Percentiles rank a stretch among this genome's conserved stretches.
Conservation (phyloP, 2,888 invertebrate species). For the Pollenia labialis region DNA sequence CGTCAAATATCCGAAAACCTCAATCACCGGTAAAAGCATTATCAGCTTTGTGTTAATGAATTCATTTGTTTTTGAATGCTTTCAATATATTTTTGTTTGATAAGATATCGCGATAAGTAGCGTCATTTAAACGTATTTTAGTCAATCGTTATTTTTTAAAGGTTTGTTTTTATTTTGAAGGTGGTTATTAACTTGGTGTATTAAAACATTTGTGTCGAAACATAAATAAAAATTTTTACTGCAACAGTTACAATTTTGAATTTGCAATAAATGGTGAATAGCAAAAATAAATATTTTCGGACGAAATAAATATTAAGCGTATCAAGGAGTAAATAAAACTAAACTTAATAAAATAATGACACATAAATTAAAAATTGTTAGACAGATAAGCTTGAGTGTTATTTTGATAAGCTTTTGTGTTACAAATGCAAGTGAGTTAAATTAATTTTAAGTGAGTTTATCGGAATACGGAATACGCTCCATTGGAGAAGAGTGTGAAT, state of each 20-base stretch:
- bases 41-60: neutral
- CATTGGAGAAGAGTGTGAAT: too few relatives aligned
- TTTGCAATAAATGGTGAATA: slow-evolving; percentile 27
- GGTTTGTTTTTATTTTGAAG: neutral
- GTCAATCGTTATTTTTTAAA: slow-evolving; percentile 43
- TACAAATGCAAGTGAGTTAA: slow-evolving; percentile 37
- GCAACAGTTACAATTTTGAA: slow-evolving; percentile 49
- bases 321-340: neutral
- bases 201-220: neutral
- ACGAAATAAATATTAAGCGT: neutral
- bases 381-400: neutral
- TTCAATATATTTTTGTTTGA: slow-evolving; percentile 27
- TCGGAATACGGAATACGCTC: too few relatives aligned
- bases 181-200: slow-evolving; percentile 42
- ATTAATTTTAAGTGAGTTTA: neutral
- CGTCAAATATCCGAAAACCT: neutral
- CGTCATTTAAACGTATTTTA: slow-evolving; percentile 60
- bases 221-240: neutral
- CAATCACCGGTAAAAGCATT: neutral
- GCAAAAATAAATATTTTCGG: neutral
- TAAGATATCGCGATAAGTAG: slow-evolving; percentile 67
- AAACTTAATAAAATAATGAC: slow-evolving; percentile 7
- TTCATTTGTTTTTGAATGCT: slow-evolving; percentile 52
- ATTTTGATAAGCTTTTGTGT: slow-evolving; percentile 34
- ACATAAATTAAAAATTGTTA: neutral